These are phyloP conservation scores for Scaptomyza flava DNA, from an alignment of 2,888 invertebrate species.

Conservation along the genomic window DNA sequence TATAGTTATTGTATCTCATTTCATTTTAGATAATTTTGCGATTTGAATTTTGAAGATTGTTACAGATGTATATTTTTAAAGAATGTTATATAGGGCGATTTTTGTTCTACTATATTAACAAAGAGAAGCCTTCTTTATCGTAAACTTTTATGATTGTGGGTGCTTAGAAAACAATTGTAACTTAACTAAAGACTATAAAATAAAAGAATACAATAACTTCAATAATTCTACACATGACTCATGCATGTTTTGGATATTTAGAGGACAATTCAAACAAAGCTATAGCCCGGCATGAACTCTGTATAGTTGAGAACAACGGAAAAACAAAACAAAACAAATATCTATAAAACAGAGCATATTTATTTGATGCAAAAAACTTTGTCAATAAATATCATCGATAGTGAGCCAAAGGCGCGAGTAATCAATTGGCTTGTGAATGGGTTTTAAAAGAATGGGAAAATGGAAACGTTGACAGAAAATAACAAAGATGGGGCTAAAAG, in stretches of 20 bases:
- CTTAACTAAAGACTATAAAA: conserved; percentile 24
- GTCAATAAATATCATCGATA: conserved; percentile 74
- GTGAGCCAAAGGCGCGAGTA: conserved; percentile 53
- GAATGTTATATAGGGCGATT: too few species aligned
- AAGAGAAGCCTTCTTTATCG: background rate
- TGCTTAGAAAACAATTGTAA: conserved; percentile 9
- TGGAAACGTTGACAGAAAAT: conserved; percentile 41
- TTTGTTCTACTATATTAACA: background rate
- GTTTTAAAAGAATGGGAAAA: background rate
- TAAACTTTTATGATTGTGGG: conserved; percentile 23
- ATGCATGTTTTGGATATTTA: conserved; percentile 33
- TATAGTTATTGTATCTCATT: too few species aligned
- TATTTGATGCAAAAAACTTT: conserved; percentile 67
- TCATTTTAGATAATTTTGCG: too few species aligned
- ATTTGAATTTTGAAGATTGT: too few species aligned
- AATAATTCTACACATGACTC: conserved; percentile 37
- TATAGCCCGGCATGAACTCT: conserved; percentile 35
- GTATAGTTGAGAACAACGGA: conserved; percentile 21
- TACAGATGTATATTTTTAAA: too few species aligned
- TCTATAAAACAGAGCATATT: conserved; percentile 42
- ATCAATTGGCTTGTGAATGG: conserved; percentile 42
- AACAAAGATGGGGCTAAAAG: conserved; percentile 28
- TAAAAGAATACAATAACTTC: conserved; percentile 5
- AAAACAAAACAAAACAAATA: conserved; percentile 15
- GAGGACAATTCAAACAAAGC: conserved; percentile 18